Base-by-base conservation (phyloP, 2,888 invertebrate species). In the Drosophila cyrtoloma region DNA sequence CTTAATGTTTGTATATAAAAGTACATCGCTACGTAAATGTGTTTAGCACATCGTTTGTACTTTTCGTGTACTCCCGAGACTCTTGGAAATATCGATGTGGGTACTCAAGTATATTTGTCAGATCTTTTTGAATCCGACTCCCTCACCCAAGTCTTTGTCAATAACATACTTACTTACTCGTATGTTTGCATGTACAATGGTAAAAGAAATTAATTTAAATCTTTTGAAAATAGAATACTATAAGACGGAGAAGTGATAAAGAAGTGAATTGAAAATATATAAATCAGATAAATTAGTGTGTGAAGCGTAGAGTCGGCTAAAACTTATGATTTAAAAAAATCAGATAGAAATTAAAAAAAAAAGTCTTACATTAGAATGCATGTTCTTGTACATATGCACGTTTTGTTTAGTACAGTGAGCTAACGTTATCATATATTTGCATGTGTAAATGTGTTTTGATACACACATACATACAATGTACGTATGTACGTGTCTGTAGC, bases 151-250 rank as follows among this genome's bases (percentile, higher is more conserved):
- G 6, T 71, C 33, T 33, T 71, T 59, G 50, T 44, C 67, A 67
- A 28, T 65, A 22, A 53, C 58, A 81, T 77, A 78, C 66, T 77
- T 77, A 77, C 71, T 44, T 57, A 65, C 47, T 51, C 47, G 56
- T 53, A 56, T 56, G 50, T 61, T 59, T 53, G 61, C 37, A 58
- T 58, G 58, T 58, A 58, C 42, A 58, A 58, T 57, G 28, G 57
- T 57, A n/a, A 42, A 42, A 57, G n/a, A 57, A 57, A 51, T 51
- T 28, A 51, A 51, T 51, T 28, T 1, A 26, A 51, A 37, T 22
- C 35, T 56, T 26, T 26, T 37, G 19, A 26, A 56, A 56, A 26
- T 26, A 35, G 55, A 37, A 56, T 35, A 26, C 16, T 26, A 28
- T 63, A 63, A 42, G 19, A 32, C 63, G 39, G 26, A 39, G 32